Percentiles rank a stretch among this genome's conserved stretches.
These are phyloP conservation scores for Macrochelys suwanniensis DNA, from an alignment of 2,797 vertebrate genomes.

Conservation along the genomic window DNA sequence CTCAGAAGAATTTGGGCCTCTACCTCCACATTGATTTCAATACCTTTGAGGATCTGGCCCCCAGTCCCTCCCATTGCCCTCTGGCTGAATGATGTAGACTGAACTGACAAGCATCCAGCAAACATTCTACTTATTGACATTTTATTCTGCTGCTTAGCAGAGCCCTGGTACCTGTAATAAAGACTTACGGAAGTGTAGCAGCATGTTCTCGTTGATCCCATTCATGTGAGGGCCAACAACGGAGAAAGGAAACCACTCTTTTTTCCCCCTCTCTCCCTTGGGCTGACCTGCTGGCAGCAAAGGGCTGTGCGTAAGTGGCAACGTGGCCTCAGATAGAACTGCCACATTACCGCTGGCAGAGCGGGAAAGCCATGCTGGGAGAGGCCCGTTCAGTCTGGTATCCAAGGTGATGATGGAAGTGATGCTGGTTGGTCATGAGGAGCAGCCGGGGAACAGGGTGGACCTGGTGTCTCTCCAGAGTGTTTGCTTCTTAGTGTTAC, in stretches of 20 bases:
- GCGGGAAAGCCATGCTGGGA: background rate
- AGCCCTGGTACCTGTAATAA: constrained; percentile 69
- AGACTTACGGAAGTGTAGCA: constrained; percentile 70
- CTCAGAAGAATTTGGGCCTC: background rate
- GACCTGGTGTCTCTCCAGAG: background rate
- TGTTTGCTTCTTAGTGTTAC: background rate
- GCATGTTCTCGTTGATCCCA: constrained; percentile 65
- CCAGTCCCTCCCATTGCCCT: background rate
- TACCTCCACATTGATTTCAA: background rate
- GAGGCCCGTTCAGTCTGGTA: background rate
- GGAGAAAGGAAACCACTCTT: constrained; percentile 38
- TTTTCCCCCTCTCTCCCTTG: constrained; percentile 2
- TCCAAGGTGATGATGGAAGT: background rate
- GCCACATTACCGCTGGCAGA: background rate
- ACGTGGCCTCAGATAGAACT: background rate
- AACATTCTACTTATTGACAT: constrained; percentile 63
- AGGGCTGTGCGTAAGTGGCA: background rate
- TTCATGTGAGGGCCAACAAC: background rate
- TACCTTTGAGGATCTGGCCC: background rate
- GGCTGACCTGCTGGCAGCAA: constrained; percentile 43
- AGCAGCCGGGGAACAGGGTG: background rate
- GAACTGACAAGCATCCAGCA: constrained; percentile 35
- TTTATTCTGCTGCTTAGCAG: constrained; percentile 72
- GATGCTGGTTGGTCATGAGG: background rate
- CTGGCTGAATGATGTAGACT: background rate